These are phyloP conservation scores for Odontamblyopus lacepedii DNA, from an alignment of 2,797 vertebrate species.

Conservation along the genomic window DNA sequence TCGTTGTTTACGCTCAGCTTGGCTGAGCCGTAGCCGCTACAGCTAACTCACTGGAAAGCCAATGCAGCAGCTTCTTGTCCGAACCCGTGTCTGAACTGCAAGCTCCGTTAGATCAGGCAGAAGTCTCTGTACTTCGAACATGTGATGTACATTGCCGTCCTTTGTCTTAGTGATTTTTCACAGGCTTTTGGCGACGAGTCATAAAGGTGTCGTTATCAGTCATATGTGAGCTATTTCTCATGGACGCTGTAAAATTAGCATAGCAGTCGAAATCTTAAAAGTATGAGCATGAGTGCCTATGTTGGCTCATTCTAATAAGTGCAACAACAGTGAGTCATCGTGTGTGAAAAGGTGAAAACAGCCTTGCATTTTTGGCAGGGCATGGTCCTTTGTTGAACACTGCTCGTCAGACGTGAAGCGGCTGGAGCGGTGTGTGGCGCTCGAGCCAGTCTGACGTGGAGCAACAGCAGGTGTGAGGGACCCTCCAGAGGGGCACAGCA, in stretches of 20 bases:
- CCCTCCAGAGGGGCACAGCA: neutral
- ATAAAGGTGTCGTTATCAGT: neutral
- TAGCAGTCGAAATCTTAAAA: neutral
- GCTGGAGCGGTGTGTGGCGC: too few species aligned
- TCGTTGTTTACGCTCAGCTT: constrained; percentile 10
- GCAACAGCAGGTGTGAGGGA: neutral
- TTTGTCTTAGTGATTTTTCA: neutral
- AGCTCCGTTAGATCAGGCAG: too few species aligned
- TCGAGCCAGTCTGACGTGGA: neutral
- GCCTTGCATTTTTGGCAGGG: neutral
- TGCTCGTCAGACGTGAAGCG: neutral
- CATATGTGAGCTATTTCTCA: neutral
- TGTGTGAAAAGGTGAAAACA: neutral
- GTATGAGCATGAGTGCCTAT: neutral
- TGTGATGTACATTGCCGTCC: accelerated
- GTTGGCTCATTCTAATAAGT: neutral
- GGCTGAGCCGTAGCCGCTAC: constrained; percentile 21
- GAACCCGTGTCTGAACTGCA: neutral
- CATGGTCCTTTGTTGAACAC: neutral
- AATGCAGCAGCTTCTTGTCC: neutral
- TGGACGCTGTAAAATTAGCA: neutral
- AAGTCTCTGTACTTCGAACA: neutral
- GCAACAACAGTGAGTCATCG: neutral
- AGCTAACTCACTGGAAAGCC: constrained; percentile 32
- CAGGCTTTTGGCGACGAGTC: neutral